phyloP scores from a whole-genome alignment of 2,113 vertebrate species.

The Heloderma charlesbogerti region DNA sequence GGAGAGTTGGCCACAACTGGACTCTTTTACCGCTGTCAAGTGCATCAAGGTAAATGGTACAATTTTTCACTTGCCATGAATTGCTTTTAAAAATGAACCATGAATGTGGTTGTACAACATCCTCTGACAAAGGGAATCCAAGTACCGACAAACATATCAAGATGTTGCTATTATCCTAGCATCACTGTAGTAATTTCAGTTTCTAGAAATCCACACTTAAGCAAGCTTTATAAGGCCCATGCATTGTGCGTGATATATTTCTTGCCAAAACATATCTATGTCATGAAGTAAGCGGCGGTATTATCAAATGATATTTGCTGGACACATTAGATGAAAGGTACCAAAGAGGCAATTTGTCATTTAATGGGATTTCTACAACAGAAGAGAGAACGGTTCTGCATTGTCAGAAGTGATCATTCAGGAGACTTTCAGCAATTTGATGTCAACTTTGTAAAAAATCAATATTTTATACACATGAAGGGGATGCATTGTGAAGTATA shows the following conservation, averaged over 20 bases:
- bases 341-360: not conserved
- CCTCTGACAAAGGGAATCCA: not conserved
- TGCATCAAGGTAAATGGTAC: not conserved
- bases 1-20: not conserved
- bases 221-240: not conserved
- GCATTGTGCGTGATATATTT: not conserved
- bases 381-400: constrained; percentile 23
- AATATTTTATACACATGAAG: constrained; percentile 3
- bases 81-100: constrained; percentile 9
- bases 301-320: constrained; percentile 17
- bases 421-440: constrained; percentile 8
- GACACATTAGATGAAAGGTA: constrained; percentile 28
- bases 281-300: not conserved
- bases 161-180: not conserved
- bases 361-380: constrained; percentile 19
- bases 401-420: constrained; percentile 33
- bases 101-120: not conserved
- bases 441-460: constrained; percentile 39
- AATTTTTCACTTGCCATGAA: not conserved
- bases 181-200: not conserved
- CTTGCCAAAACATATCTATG: not conserved
- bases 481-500: constrained; percentile 2
- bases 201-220: not conserved
- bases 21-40: not conserved
- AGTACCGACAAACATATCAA: constrained; percentile 6